Evolutionary conservation across 2,797 vertebrate species (phyloP).

Genomic region (Typhlichthys subterraneus): DNA sequence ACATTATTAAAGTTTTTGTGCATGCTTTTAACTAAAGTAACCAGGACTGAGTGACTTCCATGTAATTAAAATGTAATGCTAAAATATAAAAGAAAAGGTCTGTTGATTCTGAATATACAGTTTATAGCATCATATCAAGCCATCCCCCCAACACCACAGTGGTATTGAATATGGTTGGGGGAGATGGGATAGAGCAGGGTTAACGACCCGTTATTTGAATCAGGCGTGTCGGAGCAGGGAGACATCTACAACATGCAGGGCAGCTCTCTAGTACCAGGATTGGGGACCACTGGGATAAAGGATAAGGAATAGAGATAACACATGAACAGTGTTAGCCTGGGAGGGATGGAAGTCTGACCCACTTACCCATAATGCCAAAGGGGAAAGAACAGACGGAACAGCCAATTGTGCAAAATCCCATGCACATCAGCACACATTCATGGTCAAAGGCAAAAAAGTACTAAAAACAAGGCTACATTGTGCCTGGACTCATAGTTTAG

Average conservation of each 20-base stretch:
- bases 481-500: no score
- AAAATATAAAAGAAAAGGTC: no score
- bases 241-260: no score
- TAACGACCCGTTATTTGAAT: neutral
- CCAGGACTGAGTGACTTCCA: no score
- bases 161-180: constrained; percentile 33
- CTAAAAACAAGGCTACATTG: no score
- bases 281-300: constrained; percentile 11
- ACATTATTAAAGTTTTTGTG: no score
- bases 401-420: constrained; percentile 16
- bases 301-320: constrained; percentile 30
- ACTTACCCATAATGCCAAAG: constrained; percentile 66
- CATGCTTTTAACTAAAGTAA: no score
- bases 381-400: constrained; percentile 28
- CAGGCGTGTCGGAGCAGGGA: no score
- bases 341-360: constrained; percentile 60
- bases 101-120: neutral
- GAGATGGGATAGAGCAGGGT: constrained; percentile 26
- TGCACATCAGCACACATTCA: neutral
- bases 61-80: no score
- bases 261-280: no score
- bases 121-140: constrained; percentile 10
- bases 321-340: constrained; percentile 31
- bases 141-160: constrained; percentile 37
- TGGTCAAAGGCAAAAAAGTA: neutral